These are phyloP conservation scores for Stomatorhinus walkeri DNA, from an alignment of 2,797 vertebrate species.

Conservation along the genomic window DNA sequence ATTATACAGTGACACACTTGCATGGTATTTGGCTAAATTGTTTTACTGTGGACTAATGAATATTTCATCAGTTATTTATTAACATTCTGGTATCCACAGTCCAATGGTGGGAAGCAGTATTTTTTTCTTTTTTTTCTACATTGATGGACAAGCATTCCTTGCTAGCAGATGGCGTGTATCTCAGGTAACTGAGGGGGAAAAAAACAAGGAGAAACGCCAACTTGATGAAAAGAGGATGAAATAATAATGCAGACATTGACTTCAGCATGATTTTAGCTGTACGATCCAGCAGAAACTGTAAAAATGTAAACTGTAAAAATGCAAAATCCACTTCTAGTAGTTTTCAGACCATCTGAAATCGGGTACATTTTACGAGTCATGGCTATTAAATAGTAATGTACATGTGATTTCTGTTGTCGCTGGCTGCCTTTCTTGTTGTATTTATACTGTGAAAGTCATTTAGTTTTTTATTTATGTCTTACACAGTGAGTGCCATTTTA, in stretches of 20 bases:
- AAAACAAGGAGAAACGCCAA: not conserved
- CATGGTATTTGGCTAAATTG: conserved; percentile 17
- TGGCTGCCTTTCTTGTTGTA: not conserved
- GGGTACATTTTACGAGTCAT: not conserved
- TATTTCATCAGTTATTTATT: conserved; percentile 20
- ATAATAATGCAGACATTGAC: not conserved
- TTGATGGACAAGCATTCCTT: conserved; percentile 2
- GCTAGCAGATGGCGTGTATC: not conserved
- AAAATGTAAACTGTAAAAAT: not conserved
- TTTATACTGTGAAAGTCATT: not conserved
- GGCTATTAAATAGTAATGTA: not conserved
- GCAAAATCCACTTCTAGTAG: not conserved
- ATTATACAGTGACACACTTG: conserved; percentile 18
- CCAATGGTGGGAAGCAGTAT: not conserved
- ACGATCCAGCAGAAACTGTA: not conserved
- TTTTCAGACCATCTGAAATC: not conserved
- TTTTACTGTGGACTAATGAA: conserved; percentile 14
- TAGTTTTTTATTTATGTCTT: not conserved
- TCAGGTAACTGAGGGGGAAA: not conserved
- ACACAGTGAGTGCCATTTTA: not conserved
- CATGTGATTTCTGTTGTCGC: not conserved
- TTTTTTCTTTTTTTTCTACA: not conserved
- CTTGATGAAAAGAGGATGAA: not conserved
- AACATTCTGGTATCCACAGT: conserved; percentile 16
- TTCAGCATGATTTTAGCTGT: not conserved